Percentiles rank a stretch among this genome's conserved stretches.
Evolutionary conservation across 2,113 vertebrate species (phyloP).

Genomic region (Marmota monax): DNA sequence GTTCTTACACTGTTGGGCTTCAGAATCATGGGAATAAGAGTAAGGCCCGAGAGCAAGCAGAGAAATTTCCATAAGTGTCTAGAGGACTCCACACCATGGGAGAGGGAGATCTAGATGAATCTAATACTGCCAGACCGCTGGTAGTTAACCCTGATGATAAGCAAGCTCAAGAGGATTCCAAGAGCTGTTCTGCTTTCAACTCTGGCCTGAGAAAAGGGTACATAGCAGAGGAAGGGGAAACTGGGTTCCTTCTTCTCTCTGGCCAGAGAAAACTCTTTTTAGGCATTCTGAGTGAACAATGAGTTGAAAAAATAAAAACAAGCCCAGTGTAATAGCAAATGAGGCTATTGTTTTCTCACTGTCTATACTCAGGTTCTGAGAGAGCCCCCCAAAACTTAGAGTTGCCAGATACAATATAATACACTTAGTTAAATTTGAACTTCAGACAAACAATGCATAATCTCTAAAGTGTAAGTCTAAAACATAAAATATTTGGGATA

Average conservation of each 20-base stretch:
- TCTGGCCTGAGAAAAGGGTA: neutral
- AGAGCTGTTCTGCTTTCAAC: neutral
- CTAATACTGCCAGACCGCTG: neutral
- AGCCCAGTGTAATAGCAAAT: neutral
- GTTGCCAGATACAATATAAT: neutral
- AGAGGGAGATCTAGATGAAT: neutral
- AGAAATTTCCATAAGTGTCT: neutral
- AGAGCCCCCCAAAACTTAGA: neutral
- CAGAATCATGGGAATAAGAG: neutral
- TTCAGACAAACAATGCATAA: neutral
- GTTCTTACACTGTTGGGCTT: neutral
- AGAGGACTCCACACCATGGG: neutral
- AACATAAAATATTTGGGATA: neutral
- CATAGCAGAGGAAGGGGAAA: neutral
- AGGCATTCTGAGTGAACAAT: neutral
- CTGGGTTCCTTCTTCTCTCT: neutral
- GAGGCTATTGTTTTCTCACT: neutral
- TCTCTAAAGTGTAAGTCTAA: neutral
- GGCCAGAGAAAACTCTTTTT: neutral
- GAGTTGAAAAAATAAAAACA: neutral
- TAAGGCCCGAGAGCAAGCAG: neutral
- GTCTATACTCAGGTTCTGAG: neutral
- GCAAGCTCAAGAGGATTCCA: neutral
- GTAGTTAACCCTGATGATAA: neutral
- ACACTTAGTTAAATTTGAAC: neutral